These are phyloP conservation scores for Tetragonisca angustula DNA, from an alignment of 2,888 invertebrate species.

Conservation along the genomic window DNA sequence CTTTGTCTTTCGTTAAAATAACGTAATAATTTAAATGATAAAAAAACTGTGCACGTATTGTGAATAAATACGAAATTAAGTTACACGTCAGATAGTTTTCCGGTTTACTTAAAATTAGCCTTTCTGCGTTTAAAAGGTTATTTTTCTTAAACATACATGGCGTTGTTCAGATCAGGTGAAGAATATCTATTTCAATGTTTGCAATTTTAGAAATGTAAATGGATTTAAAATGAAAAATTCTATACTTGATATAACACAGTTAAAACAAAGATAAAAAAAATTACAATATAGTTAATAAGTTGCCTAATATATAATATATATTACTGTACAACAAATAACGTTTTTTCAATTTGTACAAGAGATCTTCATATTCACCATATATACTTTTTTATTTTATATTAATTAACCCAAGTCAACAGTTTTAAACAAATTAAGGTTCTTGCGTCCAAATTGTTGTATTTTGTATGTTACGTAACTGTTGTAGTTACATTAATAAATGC, in stretches of 20 bases:
- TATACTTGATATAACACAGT: background rate
- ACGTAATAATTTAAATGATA: background rate
- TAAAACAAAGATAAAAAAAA: background rate
- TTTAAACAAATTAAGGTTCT: background rate
- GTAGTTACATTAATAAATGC: background rate
- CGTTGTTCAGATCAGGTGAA: background rate
- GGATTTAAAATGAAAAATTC: background rate
- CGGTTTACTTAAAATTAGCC: conserved; percentile 5
- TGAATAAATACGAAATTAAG: background rate
- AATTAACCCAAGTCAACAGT: background rate
- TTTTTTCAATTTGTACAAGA: background rate
- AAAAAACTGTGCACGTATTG: background rate
- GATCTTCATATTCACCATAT: background rate
- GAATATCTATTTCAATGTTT: background rate
- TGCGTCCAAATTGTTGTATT: background rate
- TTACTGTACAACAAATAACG: background rate
- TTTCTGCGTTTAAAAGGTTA: background rate
- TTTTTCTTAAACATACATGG: background rate
- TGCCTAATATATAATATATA: background rate
- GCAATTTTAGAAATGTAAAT: background rate
- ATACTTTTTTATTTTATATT: background rate
- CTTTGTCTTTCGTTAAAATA: background rate
- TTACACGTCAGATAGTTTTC: background rate
- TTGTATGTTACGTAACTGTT: background rate
- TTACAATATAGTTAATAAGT: background rate